Base-by-base conservation (phyloP, 2,888 invertebrate species). In the Platycheirus albimanus region DNA sequence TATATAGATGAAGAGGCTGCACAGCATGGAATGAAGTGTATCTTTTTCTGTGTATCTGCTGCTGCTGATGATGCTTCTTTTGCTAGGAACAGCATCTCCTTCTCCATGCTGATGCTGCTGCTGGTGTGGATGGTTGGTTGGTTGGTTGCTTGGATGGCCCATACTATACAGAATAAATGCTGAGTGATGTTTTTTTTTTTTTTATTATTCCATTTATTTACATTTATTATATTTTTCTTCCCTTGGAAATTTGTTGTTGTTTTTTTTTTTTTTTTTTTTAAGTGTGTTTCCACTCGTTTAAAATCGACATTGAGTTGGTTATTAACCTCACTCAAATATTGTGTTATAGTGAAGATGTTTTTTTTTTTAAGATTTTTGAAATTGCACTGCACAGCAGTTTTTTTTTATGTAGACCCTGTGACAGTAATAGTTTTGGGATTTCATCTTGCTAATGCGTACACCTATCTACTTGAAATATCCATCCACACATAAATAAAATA, bases 241-340 rank as follows among this genome's bases (percentile, higher is more conserved):
- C 81, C 66, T 81, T 67, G 76, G 58, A 76, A 66, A 58, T 30
- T 45, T 66, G 58, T 67, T 13, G 7, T 11, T 43, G 11, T 36
- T 67, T 51, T 54, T 38, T 11, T 38, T 49, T 41, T 63, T 47
- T 24, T 43, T 58, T 69, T 17, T 69, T 66, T 52, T 76, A 17
- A 45, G 28, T 52, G 19, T 70, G n/a, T n/a, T n/a, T 76, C 56
- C 63, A 69, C 56, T 70, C 63, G 78, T 63, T 64, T 66, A 81
- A 70, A 64, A 67, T 64, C 81, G 83, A 69, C 83, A 83, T 83
- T 83, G 83, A 83, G 83, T 74, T 69, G 78, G 83, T 78, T 83
- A 78, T 83, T 77, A 83, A 83, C 83, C 83, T 83, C 74, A 58
- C 54, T 56, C 36, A 51, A 47, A 54, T 54, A 11, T 43, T 66